Conservation (phyloP, 2,888 invertebrate species). For the Minunthozetes semirufus region DNA sequence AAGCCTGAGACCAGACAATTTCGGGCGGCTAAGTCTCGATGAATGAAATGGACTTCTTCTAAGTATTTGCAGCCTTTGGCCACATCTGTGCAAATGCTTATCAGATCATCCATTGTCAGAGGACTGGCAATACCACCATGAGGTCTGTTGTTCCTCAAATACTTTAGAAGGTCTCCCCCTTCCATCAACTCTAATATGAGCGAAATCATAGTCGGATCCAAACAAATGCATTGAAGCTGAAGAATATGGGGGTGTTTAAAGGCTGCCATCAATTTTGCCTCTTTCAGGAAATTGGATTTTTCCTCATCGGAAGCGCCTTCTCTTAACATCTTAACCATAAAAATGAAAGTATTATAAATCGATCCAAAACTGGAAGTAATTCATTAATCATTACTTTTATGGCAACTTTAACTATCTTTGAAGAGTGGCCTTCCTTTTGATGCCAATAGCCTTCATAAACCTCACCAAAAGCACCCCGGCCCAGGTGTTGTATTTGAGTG, state of each 20-base stretch:
- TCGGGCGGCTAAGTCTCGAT: conserved; percentile 83
- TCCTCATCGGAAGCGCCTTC: conserved; percentile 85
- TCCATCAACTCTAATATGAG: conserved; percentile 97
- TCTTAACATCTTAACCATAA: conserved; percentile 63
- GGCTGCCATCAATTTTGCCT: conserved; percentile 94
- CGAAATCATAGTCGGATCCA: conserved; percentile 85
- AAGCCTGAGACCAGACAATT: conserved; percentile 73
- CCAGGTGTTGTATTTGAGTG: conserved; percentile 76
- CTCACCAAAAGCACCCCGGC: conserved; percentile 94
- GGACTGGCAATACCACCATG: conserved; percentile 54
- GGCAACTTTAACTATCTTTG: conserved; percentile 61
- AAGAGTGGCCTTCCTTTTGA: conserved; percentile 47
- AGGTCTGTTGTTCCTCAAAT: conserved; percentile 72
- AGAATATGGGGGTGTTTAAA: conserved; percentile 95
- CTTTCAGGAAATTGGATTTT: conserved; percentile 87
- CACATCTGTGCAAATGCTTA: conserved; percentile 91
- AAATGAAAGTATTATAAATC: neutral
- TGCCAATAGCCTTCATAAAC: conserved; percentile 85
- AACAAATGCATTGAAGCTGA: conserved; percentile 82
- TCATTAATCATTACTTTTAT: conserved; percentile 70
- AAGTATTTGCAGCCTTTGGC: conserved; percentile 90
- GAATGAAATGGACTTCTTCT: conserved; percentile 95
- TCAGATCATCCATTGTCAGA: conserved; percentile 70
- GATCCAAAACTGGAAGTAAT: neutral
- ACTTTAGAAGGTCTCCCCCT: conserved; percentile 87